Conservation (phyloP, 2,797 vertebrate genomes). For the Acridotheres tristis region DNA sequence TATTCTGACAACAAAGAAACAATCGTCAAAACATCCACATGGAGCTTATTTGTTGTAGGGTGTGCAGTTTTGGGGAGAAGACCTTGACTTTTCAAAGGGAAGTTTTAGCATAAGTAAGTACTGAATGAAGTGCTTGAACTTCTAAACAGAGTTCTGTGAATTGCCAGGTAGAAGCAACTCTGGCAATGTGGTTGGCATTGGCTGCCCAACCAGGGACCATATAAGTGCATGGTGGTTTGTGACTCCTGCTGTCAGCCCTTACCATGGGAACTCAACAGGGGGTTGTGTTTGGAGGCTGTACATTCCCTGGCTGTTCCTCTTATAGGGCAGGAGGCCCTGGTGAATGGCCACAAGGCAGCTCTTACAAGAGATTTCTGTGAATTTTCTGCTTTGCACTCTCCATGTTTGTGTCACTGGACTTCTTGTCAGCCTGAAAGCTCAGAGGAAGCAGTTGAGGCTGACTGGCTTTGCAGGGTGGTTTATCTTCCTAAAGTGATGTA, state of each 20-base stretch:
- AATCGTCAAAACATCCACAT: background rate
- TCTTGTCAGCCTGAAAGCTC: background rate
- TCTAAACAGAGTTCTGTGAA: background rate
- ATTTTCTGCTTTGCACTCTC: background rate
- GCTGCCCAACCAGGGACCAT: background rate
- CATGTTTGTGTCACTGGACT: background rate
- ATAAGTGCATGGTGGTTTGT: background rate
- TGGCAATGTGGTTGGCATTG: background rate
- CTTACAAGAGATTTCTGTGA: background rate
- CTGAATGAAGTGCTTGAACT: background rate
- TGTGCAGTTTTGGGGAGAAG: background rate
- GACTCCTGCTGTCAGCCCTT: background rate
- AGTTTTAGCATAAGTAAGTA: background rate
- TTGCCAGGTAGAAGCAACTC: background rate
- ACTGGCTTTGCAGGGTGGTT: background rate
- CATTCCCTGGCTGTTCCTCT: background rate
- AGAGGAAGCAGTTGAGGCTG: background rate
- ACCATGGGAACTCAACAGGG: background rate
- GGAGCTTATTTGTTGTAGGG: background rate
- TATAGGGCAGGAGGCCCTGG: background rate
- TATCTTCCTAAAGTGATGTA: background rate
- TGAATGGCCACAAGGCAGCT: accelerated
- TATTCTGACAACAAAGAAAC: background rate
- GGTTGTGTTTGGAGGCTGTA: background rate
- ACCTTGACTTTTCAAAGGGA: background rate